These are phyloP conservation scores for Aspidapion aeneum DNA, from an alignment of 2,888 invertebrate genomes.

Conservation along the genomic window DNA sequence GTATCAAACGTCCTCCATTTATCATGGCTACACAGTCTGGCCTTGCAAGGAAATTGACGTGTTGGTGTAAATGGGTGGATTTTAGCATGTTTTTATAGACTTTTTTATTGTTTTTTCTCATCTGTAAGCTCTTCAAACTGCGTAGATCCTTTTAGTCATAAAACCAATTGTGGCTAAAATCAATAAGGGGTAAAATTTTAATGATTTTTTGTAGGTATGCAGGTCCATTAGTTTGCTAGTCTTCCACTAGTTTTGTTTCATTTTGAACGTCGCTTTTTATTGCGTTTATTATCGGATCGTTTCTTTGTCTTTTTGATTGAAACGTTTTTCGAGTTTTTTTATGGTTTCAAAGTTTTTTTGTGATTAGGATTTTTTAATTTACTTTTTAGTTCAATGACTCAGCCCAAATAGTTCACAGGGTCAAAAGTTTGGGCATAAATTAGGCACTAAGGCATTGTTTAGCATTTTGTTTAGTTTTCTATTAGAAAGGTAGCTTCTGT, in stretches of 20 bases:
- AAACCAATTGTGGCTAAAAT: background rate
- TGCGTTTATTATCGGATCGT: background rate
- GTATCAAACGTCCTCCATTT: background rate
- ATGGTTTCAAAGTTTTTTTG: background rate
- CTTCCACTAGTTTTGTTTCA: background rate
- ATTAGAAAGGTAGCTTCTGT: too few species aligned
- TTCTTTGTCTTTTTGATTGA: background rate
- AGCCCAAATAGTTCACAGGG: too few species aligned
- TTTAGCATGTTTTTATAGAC: background rate
- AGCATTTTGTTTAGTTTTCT: too few species aligned
- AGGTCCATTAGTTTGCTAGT: background rate
- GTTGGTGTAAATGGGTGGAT: conserved; percentile 2
- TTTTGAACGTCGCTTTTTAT: background rate
- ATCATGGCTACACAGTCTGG: conserved; percentile 19
- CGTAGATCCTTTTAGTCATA: background rate
- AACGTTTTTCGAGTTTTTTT: background rate
- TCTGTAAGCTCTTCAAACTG: background rate
- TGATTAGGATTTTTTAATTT: too few species aligned
- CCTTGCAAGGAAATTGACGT: conserved; percentile 16
- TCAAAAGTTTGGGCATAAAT: too few species aligned
- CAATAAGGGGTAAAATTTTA: background rate
- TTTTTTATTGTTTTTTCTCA: background rate
- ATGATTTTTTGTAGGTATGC: background rate
- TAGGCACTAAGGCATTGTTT: too few species aligned
- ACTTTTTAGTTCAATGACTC: too few species aligned